A percentile compares a stretch with the other conserved stretches of the same genome.
These are phyloP conservation scores for Diorhabda sublineata DNA, from an alignment of 1,140 invertebrate species.

Conservation along the genomic window DNA sequence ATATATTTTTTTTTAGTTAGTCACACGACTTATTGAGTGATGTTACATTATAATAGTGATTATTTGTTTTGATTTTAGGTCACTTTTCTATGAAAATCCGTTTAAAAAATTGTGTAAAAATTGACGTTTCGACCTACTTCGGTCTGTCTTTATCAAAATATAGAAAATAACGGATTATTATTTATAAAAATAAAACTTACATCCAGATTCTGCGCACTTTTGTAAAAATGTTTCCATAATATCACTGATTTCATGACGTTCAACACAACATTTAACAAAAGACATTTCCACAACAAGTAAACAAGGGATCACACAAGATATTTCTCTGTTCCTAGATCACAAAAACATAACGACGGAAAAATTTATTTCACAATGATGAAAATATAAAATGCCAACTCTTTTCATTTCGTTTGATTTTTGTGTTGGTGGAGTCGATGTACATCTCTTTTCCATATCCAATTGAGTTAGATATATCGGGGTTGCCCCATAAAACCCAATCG, in stretches of 20 bases:
- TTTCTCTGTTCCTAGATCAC: neutral
- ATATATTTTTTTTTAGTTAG: neutral
- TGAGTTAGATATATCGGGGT: too few species aligned
- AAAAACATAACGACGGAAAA: neutral
- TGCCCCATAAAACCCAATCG: too few species aligned
- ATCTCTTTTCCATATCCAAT: too few species aligned
- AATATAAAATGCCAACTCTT: too few species aligned
- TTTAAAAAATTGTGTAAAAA: neutral
- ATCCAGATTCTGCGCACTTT: constrained; percentile 54
- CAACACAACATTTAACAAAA: constrained; percentile 72
- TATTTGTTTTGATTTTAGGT: neutral
- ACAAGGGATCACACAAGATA: neutral
- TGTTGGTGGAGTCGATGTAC: too few species aligned
- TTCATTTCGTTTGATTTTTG: too few species aligned
- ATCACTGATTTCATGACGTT: constrained; percentile 64
- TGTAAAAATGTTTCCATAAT: constrained; percentile 67
- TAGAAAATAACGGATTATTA: neutral
- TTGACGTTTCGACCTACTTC: neutral
- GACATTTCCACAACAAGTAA: constrained; percentile 54
- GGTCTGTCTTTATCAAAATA: neutral
- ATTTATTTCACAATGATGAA: neutral
- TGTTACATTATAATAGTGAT: neutral
- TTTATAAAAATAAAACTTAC: neutral
- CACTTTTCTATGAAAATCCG: neutral
- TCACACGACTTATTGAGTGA: neutral